phyloP scores from a whole-genome alignment of 2,797 vertebrate genomes.

The Acanthornis magna region DNA sequence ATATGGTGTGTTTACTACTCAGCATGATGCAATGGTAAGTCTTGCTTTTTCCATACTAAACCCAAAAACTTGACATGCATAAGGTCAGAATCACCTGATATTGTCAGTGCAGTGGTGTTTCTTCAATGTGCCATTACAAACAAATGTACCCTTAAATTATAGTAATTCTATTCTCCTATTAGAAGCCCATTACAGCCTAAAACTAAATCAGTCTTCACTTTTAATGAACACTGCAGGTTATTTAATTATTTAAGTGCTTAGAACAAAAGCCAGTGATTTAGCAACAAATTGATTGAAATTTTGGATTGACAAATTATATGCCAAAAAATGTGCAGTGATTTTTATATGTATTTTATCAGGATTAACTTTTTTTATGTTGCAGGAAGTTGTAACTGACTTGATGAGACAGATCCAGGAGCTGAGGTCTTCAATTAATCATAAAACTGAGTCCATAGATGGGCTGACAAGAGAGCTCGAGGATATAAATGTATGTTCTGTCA shows the following conservation, averaged over 20 bases:
- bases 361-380: constrained; percentile 26
- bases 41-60: background rate
- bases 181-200: background rate
- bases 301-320: background rate
- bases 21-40: background rate
- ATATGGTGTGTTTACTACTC: background rate
- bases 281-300: background rate
- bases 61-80: background rate
- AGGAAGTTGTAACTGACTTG: constrained; percentile 88
- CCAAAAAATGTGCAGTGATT: background rate
- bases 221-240: background rate
- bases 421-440: constrained; percentile 81
- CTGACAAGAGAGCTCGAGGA: constrained; percentile 85
- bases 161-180: background rate
- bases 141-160: background rate
- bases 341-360: background rate
- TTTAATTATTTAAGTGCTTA: background rate
- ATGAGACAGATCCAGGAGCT: constrained; percentile 90
- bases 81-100: background rate
- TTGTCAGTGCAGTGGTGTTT: background rate
- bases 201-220: background rate
- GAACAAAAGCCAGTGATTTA: background rate
- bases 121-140: background rate
- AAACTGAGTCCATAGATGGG: constrained; percentile 80
- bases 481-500: constrained; percentile 80